Evolutionary conservation across 1,140 invertebrate genomes (phyloP), one percentile per base, ranked within the genome.

Genomic region (Dendrolimus punctatus): DNA sequence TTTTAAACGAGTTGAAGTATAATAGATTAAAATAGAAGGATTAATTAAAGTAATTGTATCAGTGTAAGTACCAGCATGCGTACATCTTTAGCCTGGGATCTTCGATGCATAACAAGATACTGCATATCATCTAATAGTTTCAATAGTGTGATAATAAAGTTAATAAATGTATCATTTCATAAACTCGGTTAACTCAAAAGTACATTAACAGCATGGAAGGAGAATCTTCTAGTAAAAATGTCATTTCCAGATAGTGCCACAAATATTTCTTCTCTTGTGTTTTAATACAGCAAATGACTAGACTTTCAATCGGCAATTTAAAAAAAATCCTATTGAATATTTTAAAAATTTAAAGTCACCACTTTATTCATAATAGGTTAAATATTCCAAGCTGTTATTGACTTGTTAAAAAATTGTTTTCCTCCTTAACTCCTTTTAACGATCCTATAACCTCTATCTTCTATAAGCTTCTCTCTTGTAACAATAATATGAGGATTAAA

Each of bases 31-130:
- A 49, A 68, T 77, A 76, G 65, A 73, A 62, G 61, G 59, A 60
- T 68, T 75, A 76, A 60, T 68, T 75, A 76, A 74, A 62, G 73
- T 81, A 76, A 78, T 73, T 70, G 70, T 81, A 76, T 76, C 57
- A 75, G 58, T 76, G 52, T 71, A 73, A 77, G 68, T 64, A 70
- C 23, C 23, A 23, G 23, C 23, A 23, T 23, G 23, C 71, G 53
- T 72, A 68, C 66, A 46, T 37, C 45, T 46, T 53, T 58, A 61
- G 50, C 55, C 44, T 65, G 56, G 57, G 49, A 43, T 51, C 51
- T 47, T 48, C 54, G 53, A 52, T 58, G 53, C 23, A 23, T 23
- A 23, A 23, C 1, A 23, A 23, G 53, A 53, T 60, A 58, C 60
- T 60, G 71, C 66, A 71, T 75, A 74, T 70, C 60, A 64, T 62